These are phyloP conservation scores for Phrixothrix hirtus DNA, from an alignment of 2,888 invertebrate species.

Conservation along the genomic window DNA sequence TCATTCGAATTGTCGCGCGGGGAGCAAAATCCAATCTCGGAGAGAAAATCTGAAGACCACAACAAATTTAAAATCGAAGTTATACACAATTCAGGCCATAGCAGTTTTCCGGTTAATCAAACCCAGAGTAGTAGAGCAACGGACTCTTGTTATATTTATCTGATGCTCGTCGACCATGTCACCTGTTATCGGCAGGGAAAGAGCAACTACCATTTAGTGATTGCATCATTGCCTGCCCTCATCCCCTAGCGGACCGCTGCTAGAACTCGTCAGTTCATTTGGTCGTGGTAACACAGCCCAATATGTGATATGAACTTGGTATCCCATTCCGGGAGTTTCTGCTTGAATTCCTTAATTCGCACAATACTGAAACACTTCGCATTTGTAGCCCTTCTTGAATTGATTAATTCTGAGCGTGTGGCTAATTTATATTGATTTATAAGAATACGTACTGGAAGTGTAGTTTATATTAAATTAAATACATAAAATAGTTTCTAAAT, in stretches of 20 bases:
- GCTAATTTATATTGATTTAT: no score
- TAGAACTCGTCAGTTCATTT: slow-evolving; percentile 30
- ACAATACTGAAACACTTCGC: no score
- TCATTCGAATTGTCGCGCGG: slow-evolving; percentile 2
- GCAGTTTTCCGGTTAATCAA: slow-evolving; percentile 29
- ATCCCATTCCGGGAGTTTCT: not conserved
- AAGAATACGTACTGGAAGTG: no score
- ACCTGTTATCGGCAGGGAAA: slow-evolving; percentile 38
- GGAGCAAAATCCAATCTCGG: slow-evolving; percentile 6
- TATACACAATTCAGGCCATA: slow-evolving; percentile 18
- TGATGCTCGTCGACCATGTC: slow-evolving; percentile 32
- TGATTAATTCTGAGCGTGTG: no score
- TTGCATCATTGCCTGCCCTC: slow-evolving; percentile 27
- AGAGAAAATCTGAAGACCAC: slow-evolving; percentile 14
- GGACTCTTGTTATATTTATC: slow-evolving; percentile 36
- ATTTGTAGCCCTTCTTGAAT: no score
- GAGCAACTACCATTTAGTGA: slow-evolving; percentile 34
- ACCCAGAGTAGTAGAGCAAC: slow-evolving; percentile 18
- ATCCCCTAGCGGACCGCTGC: slow-evolving; percentile 23
- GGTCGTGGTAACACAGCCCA: slow-evolving; percentile 15
- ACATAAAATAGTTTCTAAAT: no score
- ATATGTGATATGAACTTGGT: slow-evolving; percentile 6
- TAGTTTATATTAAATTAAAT: no score
- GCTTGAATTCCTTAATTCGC: no score
- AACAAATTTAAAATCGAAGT: slow-evolving; percentile 25